A percentile compares a stretch with the other conserved stretches of the same genome.
Conservation (phyloP, 1,140 invertebrate genomes). For the Trichoplusia ni region DNA sequence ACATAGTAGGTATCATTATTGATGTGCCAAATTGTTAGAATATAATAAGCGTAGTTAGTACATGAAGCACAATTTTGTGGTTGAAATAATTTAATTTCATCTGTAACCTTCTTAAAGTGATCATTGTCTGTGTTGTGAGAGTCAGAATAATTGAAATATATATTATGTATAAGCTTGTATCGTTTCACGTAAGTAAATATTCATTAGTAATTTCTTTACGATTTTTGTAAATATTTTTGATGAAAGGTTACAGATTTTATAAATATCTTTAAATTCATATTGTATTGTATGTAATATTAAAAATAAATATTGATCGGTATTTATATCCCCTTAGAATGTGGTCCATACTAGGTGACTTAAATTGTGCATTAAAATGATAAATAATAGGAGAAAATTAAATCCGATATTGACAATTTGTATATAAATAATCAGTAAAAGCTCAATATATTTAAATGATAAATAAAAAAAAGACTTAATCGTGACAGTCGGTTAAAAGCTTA, state of each 20-base stretch:
- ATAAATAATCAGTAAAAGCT: slow-evolving; percentile 75
- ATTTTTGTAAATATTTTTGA: slow-evolving; percentile 31
- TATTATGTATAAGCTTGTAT: slow-evolving; percentile 31
- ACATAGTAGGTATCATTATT: slow-evolving; percentile 37
- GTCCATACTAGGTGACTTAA: slow-evolving; percentile 78
- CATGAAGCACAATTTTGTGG: slow-evolving; percentile 38
- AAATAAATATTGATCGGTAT: slow-evolving; percentile 33
- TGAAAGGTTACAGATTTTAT: slow-evolving; percentile 42
- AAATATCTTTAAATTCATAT: slow-evolving; percentile 28
- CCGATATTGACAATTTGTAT: slow-evolving; percentile 53
- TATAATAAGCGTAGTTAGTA: slow-evolving; percentile 37
- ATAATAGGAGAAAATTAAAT: slow-evolving; percentile 53
- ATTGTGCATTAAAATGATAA: slow-evolving; percentile 76
- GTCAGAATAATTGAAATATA: slow-evolving; percentile 41
- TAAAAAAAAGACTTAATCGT: slow-evolving; percentile 77
- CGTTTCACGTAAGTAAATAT: slow-evolving; percentile 6
- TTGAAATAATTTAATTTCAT: slow-evolving; percentile 30
- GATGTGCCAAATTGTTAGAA: slow-evolving; percentile 45
- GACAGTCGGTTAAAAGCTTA: slow-evolving; percentile 68
- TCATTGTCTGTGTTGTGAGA: slow-evolving; percentile 58
- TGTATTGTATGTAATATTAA: slow-evolving; percentile 20
- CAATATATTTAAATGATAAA: slow-evolving; percentile 74
- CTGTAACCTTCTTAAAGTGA: slow-evolving; percentile 44
- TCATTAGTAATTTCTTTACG: slow-evolving; percentile 12
- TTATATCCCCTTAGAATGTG: slow-evolving; percentile 70